Conservation (phyloP, 2,888 invertebrate species). For the Stenodera caucasica region DNA sequence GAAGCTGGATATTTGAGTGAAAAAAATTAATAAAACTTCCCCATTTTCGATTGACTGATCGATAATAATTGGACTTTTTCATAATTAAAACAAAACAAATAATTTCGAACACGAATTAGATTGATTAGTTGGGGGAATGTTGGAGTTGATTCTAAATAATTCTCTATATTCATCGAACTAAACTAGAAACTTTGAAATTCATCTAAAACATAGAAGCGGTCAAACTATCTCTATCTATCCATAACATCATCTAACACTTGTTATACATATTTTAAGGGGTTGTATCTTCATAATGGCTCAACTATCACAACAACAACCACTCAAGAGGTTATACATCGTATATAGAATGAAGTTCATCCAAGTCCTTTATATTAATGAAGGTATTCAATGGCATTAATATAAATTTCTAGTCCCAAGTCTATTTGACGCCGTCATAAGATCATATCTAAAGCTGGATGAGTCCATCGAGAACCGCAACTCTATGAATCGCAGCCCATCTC, state of each 20-base stretch:
- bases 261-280: slow-evolving; percentile 44
- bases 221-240: slow-evolving; percentile 7
- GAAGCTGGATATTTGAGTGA: too few species aligned
- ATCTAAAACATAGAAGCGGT: background rate
- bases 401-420: background rate
- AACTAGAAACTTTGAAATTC: background rate
- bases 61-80: background rate
- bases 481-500: too few species aligned
- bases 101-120: too few species aligned
- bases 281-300: slow-evolving; percentile 42
- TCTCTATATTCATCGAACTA: background rate
- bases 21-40: too few species aligned
- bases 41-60: background rate
- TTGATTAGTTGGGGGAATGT: background rate
- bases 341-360: slow-evolving; percentile 27
- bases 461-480: too few species aligned
- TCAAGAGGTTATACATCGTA: slow-evolving; percentile 30
- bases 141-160: background rate
- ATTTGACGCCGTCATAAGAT: background rate
- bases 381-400: slow-evolving; percentile 32
- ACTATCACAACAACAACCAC: slow-evolving; percentile 31
- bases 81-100: background rate
- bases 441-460: too few species aligned
- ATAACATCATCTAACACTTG: slow-evolving; percentile 16
- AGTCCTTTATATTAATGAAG: slow-evolving; percentile 47